Base-by-base conservation (phyloP, 2,888 invertebrate species). In the Acleris laterana region DNA sequence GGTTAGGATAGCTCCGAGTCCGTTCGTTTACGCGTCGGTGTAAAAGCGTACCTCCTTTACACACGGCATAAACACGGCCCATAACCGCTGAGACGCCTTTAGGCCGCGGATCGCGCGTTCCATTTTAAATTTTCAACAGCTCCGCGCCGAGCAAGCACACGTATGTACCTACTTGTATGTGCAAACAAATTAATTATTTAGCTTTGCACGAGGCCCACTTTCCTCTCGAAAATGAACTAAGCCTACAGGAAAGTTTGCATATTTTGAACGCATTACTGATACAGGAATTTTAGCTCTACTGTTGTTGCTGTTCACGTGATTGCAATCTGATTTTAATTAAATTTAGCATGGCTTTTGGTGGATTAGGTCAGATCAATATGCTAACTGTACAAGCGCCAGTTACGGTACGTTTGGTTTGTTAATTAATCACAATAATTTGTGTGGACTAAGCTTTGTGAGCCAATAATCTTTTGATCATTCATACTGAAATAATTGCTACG, bases 181-280 rank as follows among this genome's bases (percentile, higher is more conserved):
- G 86, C 80, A 80, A 83, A 84, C 85, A 83, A 83, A 88, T 91
- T 90, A 88, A 89, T 88, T 85, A 89, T 89, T 88, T 76, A 88
- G 74, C 67, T 55, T 52, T 32, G 56, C 52, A 56, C 44, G 59
- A 60, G 77, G 68, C 62, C 63, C 65, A 70, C 77, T 78, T 77
- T 76, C 72, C 77, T 73, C 74, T 75, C 77, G 77, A 73, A 78
- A 77, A 82, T 76, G 81, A 83, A 82, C 81, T 74, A 73, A 77
- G 71, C 69, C 71, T 70, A 72, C 68, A 61, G 50, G 53, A 76
- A 77, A 78, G 78, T 82, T 80, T 76, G 78, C 77, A 78, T 79
- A 77, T 72, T 75, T 72, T 19, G 66, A 57, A 51, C 57, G 62
- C 46, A 62, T 57, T 57, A 62, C 51, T 48, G 55, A 61, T 51